Evolutionary conservation across 2,113 vertebrate genomes (phyloP), one percentile per base, ranked within the genome.

Genomic region (Proterorhinus semilunaris): DNA sequence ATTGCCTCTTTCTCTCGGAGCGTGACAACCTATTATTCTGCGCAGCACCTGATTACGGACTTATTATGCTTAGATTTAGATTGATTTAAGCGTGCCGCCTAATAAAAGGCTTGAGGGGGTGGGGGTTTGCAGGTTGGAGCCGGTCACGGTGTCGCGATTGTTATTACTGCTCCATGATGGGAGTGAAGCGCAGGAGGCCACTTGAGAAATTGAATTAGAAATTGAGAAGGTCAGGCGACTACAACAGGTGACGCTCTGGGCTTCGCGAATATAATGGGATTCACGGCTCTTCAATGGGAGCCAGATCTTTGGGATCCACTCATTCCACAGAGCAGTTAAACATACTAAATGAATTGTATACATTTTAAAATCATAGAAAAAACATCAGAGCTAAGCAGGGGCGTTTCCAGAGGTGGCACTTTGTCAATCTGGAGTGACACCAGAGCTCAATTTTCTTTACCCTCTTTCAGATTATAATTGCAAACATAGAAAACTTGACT

Each of bases 21-120:
- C 96, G 96, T 98, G 97, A 96, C 98, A 99, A 97, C 95, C 96
- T 98, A 98, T 98, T 99, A 99, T 98, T 99, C 96, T 97, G 95
- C 92, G 93, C 95, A 95, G 95, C 93, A 98, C 96, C 98, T 98
- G 98, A 99, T 99, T 99, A 99, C 95, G 93, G 94, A 94, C 93
- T 97, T 98, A 97, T 98, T 98, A 98, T 96, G 95, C 94, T 95
- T 95, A 96, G 95, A 99, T 98, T 98, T 98, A 98, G 98, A 99
- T 99, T 98, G 98, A 99, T 99, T 97, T 97, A 93, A 95, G 94
- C 85, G 93, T 95, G 94, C 93, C 93, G 95, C 93, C 95, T 97
- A 98, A 98, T 99, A 98, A 98, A 54, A 98, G 93, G 92, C 94
- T 94, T 1, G 27, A 36, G 27, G 27, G 95, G 92, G 79, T 80